Evolutionary conservation across 2,113 vertebrate genomes (phyloP).

Genomic region (Aphyosemion australe): DNA sequence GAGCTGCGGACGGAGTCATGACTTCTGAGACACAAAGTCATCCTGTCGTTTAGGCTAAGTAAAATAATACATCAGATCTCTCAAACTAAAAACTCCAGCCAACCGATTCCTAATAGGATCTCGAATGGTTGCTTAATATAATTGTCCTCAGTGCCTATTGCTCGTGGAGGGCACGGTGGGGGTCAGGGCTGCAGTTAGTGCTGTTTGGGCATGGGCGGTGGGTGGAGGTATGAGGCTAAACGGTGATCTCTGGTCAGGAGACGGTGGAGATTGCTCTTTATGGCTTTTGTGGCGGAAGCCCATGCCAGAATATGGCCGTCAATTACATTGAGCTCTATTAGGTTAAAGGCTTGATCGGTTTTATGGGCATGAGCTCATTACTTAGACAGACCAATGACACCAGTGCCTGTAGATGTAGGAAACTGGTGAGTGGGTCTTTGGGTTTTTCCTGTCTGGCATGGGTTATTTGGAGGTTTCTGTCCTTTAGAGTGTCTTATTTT

Average conservation of each 20-base stretch:
- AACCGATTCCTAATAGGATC: slow-evolving; percentile 56
- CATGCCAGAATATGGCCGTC: slow-evolving; percentile 54
- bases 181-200: slow-evolving; percentile 45
- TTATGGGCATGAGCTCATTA: slow-evolving; percentile 71
- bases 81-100: slow-evolving; percentile 30
- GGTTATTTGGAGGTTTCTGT: not conserved
- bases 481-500: slow-evolving; percentile 1
- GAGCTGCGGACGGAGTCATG: slow-evolving; percentile 15
- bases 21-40: slow-evolving; percentile 40
- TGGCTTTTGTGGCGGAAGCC: slow-evolving; percentile 35
- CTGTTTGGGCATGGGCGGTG: slow-evolving; percentile 15
- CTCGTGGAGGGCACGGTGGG: slow-evolving; percentile 17
- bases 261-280: slow-evolving; percentile 61
- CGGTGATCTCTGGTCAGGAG: slow-evolving; percentile 43
- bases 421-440: slow-evolving; percentile 39
- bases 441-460: slow-evolving; percentile 27
- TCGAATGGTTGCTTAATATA: slow-evolving; percentile 65
- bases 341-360: slow-evolving; percentile 72
- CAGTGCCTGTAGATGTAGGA: slow-evolving; percentile 23
- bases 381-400: slow-evolving; percentile 64
- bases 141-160: slow-evolving; percentile 67
- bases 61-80: slow-evolving; percentile 42
- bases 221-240: slow-evolving; percentile 47
- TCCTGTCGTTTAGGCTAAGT: slow-evolving; percentile 37
- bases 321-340: slow-evolving; percentile 67